A percentile compares a stretch with the other conserved stretches of the same genome.
phyloP scores from a whole-genome alignment of 1,140 invertebrate genomes.

The Chrysopa pallens region DNA sequence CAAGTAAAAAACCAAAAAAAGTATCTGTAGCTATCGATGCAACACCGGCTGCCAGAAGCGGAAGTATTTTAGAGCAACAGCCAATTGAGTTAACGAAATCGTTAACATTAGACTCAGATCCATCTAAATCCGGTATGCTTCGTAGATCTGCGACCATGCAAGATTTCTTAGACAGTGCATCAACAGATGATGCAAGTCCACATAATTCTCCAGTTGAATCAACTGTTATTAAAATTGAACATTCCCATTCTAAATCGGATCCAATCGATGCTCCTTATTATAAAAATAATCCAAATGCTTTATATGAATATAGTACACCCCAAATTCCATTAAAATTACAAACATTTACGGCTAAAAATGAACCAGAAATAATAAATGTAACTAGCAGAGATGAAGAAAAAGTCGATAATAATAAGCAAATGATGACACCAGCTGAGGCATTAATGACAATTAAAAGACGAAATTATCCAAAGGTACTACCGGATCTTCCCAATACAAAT shows the following conservation, averaged over 20 bases:
- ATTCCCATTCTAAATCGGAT: slow-evolving; percentile 58
- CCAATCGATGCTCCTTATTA: slow-evolving; percentile 35
- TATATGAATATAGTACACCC: neutral
- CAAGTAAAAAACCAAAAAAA: slow-evolving; percentile 32
- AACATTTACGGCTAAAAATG: slow-evolving; percentile 9
- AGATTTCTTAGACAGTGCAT: slow-evolving; percentile 22
- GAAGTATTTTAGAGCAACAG: slow-evolving; percentile 50
- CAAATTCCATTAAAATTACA: neutral
- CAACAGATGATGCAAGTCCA: slow-evolving; percentile 20
- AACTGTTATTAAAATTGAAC: slow-evolving; percentile 31
- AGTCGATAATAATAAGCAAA: slow-evolving; percentile 15
- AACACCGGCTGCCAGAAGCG: slow-evolving; percentile 46
- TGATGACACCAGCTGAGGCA: slow-evolving; percentile 44
- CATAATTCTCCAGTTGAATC: slow-evolving; percentile 9
- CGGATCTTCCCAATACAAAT: slow-evolving; percentile 38
- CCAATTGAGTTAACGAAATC: slow-evolving; percentile 52
- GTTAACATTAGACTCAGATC: slow-evolving; percentile 20
- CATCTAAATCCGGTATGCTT: slow-evolving; percentile 12
- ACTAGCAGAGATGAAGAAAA: slow-evolving; percentile 40
- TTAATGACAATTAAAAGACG: slow-evolving; percentile 50
- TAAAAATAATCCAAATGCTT: slow-evolving; percentile 4
- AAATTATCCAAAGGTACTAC: slow-evolving; percentile 67
- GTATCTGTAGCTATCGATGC: slow-evolving; percentile 58
- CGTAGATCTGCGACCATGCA: slow-evolving; percentile 26
- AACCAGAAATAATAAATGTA: slow-evolving; percentile 39